Percentiles rank a stretch among this genome's conserved stretches.
Evolutionary conservation across 2,797 vertebrate genomes (phyloP).

Genomic region (Epinephelus malabaricus): DNA sequence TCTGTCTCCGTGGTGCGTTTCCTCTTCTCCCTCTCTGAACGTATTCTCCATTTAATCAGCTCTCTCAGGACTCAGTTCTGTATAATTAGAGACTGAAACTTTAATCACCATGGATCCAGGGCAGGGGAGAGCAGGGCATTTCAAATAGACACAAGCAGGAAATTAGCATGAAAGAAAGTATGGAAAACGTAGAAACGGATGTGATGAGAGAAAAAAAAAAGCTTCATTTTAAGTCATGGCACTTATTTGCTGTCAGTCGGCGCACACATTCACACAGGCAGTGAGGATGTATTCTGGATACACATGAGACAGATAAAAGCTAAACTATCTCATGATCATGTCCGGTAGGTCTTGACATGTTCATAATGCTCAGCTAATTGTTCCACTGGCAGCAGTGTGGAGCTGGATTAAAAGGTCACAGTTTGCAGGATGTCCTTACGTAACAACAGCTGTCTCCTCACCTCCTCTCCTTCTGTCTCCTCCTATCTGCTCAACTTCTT

Average conservation of each 20-base stretch:
- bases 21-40: constrained; percentile 51
- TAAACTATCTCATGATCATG: constrained; percentile 11
- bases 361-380: constrained; percentile 43
- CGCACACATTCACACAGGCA: background rate
- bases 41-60: constrained; percentile 76
- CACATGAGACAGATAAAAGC: constrained; percentile 6
- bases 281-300: background rate
- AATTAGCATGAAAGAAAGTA: constrained; percentile 24
- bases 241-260: constrained; percentile 11
- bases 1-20: constrained; percentile 43
- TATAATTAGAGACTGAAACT: constrained; percentile 77
- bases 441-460: constrained; percentile 44
- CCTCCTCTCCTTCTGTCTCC: constrained; percentile 42
- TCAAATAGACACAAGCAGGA: constrained; percentile 46
- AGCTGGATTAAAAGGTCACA: constrained; percentile 59
- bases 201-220: constrained; percentile 1
- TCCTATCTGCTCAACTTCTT: constrained; percentile 30
- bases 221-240: constrained; percentile 1
- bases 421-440: constrained; percentile 54
- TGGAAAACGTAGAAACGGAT: background rate
- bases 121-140: constrained; percentile 51
- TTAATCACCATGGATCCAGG: constrained; percentile 73
- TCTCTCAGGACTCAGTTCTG: constrained; percentile 70
- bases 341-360: constrained; percentile 24
- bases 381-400: constrained; percentile 10